Evolutionary conservation across 2,797 vertebrate genomes (phyloP), one percentile per base, ranked within the genome.

Genomic region (Hyperoplus lanceolatus): DNA sequence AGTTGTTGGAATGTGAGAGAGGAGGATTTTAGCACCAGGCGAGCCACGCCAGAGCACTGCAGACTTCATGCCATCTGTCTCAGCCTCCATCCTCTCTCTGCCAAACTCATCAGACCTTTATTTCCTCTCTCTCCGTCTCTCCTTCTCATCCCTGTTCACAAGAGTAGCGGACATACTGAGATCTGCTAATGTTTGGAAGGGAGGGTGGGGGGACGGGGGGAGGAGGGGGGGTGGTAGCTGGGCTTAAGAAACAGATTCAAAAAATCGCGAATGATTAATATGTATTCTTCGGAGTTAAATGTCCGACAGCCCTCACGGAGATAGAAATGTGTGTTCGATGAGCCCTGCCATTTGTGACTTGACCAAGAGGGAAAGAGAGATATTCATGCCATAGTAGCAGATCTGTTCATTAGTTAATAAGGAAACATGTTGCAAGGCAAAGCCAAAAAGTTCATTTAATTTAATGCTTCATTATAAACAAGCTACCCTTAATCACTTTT

Each of bases 11-110:
- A 95, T 96, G 95, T 95, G 94, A 95, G 93, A 94, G 95, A 96
- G 94, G 93, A 95, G 94, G 95, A 95, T 96, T 96, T 96, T 96
- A 95, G 94, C 96, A 95, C 95, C 95, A 96, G 90, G 92, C 91
- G 90, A 95, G 90, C 91, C 89, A 90, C 93, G 95, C 95, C 95
- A 96, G 94, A 95, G 94, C 94, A 93, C 92, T 84, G 93, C 95
- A 96, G 95, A 96, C 95, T 96, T 95, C 93, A 92, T 93, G 95
- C 96, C 96, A 96, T 96, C 96, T 96, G 95, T 96, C 95, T 95
- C 94, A 94, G 94, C 93, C 94, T 96, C 95, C 87, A 89, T 95
- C 91, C 82, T 91, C 77, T 81, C 91, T 73, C 87, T 96, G 96
- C 95, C 96, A 96, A 95, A 94, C 94, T 95, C 94, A 85, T 94